A percentile compares a stretch with the other conserved stretches of the same genome.
These are phyloP conservation scores for Hyaena hyaena DNA, from an alignment of 2,113 vertebrate genomes.

Conservation along the genomic window DNA sequence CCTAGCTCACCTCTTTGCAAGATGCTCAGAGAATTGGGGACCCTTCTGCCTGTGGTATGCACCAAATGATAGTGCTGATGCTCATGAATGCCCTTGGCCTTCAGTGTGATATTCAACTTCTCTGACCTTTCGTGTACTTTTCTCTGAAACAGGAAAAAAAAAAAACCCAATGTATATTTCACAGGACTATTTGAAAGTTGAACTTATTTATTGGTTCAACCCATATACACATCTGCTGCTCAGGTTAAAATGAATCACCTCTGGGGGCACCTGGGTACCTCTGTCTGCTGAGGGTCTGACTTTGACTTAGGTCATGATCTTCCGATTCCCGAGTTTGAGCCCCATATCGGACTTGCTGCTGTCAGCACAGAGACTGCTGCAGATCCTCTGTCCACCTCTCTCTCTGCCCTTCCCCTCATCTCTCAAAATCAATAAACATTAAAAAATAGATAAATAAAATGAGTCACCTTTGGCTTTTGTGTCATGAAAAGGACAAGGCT, in stretches of 20 bases:
- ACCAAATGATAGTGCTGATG: background rate
- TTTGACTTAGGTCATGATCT: too few species aligned
- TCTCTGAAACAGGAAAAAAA: background rate
- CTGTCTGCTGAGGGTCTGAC: too few species aligned
- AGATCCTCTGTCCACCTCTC: too few species aligned
- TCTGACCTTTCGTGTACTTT: background rate
- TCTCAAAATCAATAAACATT: too few species aligned
- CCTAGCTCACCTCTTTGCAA: background rate
- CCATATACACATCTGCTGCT: background rate
- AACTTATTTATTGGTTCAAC: background rate
- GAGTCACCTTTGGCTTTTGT: too few species aligned
- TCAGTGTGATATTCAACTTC: background rate
- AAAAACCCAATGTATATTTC: background rate
- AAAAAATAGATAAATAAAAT: too few species aligned
- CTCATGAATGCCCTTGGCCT: background rate
- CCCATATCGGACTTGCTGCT: too few species aligned
- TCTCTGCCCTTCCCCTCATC: too few species aligned
- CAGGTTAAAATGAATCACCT: background rate
- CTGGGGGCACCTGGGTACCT: too few species aligned
- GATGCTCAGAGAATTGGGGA: background rate
- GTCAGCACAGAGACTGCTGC: too few species aligned
- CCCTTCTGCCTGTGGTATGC: background rate
- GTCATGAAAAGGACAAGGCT: too few species aligned
- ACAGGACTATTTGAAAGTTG: slow-evolving; percentile 4
- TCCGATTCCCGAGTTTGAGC: too few species aligned